Conservation (phyloP, 2,113 vertebrate species). For the Paralichthys olivaceus region DNA sequence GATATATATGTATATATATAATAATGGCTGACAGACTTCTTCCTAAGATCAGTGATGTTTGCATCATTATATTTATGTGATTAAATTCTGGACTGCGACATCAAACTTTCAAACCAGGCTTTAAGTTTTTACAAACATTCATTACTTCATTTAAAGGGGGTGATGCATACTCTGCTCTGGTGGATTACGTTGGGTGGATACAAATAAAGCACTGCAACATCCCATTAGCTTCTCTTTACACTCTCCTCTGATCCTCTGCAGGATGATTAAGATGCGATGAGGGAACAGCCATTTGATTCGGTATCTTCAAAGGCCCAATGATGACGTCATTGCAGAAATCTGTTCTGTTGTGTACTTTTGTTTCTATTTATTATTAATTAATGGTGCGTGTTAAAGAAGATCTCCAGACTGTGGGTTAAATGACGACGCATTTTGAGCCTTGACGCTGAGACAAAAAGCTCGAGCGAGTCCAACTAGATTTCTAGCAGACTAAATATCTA, state of each 20-base stretch:
- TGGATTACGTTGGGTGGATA: too few species aligned
- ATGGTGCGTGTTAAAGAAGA: not conserved
- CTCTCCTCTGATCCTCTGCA: not conserved
- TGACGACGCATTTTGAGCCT: not conserved
- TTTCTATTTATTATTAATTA: not conserved
- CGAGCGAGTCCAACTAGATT: not conserved
- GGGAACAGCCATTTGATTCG: conserved; percentile 4
- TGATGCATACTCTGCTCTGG: not conserved
- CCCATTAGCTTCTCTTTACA: conserved; percentile 28
- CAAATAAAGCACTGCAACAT: not conserved
- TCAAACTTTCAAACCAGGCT: too few species aligned
- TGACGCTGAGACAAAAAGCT: not conserved
- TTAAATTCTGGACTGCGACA: too few species aligned
- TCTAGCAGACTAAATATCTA: too few species aligned
- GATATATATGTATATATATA: too few species aligned
- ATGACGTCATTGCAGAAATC: conserved; percentile 6
- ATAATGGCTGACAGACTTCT: too few species aligned
- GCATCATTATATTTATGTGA: too few species aligned
- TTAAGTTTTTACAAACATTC: too few species aligned
- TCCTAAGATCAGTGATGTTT: too few species aligned
- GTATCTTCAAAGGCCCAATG: conserved; percentile 5
- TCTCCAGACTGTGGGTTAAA: not conserved
- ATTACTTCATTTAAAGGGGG: too few species aligned
- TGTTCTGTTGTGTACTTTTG: not conserved
- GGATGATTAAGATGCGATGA: conserved; percentile 21